Percentiles rank a stretch among this genome's conserved stretches.
phyloP scores from a whole-genome alignment of 2,113 vertebrate species.

The Pogona vitticeps region DNA sequence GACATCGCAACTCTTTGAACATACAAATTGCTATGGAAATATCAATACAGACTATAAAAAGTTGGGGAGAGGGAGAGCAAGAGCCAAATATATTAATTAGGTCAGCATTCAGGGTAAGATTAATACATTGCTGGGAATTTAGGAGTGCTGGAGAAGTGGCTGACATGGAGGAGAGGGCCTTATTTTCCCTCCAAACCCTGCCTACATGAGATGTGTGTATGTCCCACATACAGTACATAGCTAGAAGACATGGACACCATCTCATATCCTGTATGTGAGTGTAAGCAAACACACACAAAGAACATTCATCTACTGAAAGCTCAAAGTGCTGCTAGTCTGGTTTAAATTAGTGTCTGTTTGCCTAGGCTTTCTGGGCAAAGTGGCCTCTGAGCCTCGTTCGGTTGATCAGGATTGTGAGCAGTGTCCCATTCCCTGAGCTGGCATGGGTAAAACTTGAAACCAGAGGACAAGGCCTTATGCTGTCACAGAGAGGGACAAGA shows the following conservation, averaged over 20 bases:
- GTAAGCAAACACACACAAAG: background rate
- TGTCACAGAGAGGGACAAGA: too few species aligned
- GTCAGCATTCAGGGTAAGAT: background rate
- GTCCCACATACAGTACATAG: background rate
- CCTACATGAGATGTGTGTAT: background rate
- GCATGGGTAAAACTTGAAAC: too few species aligned
- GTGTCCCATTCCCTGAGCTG: too few species aligned
- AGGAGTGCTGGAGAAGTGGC: background rate
- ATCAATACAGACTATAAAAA: background rate
- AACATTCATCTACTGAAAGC: background rate
- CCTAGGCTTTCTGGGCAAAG: too few species aligned
- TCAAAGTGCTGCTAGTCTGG: background rate
- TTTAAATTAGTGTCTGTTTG: background rate
- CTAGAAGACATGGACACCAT: too few species aligned
- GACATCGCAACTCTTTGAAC: conserved; percentile 19
- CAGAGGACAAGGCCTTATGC: too few species aligned
- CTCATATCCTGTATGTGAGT: too few species aligned
- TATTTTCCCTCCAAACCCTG: background rate
- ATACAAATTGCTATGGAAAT: conserved; percentile 11
- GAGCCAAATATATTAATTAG: background rate
- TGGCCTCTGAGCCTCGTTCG: too few species aligned
- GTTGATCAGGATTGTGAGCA: too few species aligned
- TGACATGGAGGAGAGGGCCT: background rate
- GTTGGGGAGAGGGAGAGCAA: background rate
- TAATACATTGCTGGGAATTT: background rate